Conservation (phyloP, 2,113 vertebrate species). For the Otocyon megalotis region DNA sequence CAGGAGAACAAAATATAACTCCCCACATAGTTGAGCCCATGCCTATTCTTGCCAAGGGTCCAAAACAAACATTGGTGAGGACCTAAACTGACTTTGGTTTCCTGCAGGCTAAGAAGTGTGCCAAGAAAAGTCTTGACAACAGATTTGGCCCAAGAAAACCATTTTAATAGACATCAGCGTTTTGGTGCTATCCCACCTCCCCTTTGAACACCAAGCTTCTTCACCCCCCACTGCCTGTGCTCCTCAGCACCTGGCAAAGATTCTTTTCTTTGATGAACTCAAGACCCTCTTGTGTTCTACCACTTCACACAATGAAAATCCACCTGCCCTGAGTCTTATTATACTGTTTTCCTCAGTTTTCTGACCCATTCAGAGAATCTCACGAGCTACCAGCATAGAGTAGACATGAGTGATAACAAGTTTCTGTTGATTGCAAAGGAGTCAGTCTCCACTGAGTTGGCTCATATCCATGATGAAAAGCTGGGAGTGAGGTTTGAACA, state of each 20-base stretch:
- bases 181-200: not conserved
- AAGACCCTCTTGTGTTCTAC: not conserved
- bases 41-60: not conserved
- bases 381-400: not conserved
- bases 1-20: not conserved
- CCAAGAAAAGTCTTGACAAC: not conserved
- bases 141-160: not conserved
- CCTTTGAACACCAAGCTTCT: not conserved
- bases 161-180: too few species aligned
- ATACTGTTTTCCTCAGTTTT: not conserved
- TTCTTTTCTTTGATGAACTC: not conserved
- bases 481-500: not conserved
- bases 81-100: not conserved
- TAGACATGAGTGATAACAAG: not conserved
- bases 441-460: not conserved
- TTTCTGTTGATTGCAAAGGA: not conserved
- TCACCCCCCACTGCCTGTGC: accelerated
- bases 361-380: not conserved
- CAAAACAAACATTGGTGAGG: not conserved
- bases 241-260: not conserved
- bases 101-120: not conserved
- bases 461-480: not conserved
- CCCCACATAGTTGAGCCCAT: not conserved
- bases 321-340: not conserved
- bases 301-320: not conserved